These are phyloP conservation scores for Heliothis peltigera DNA, from an alignment of 2,888 invertebrate genomes.

Conservation along the genomic window DNA sequence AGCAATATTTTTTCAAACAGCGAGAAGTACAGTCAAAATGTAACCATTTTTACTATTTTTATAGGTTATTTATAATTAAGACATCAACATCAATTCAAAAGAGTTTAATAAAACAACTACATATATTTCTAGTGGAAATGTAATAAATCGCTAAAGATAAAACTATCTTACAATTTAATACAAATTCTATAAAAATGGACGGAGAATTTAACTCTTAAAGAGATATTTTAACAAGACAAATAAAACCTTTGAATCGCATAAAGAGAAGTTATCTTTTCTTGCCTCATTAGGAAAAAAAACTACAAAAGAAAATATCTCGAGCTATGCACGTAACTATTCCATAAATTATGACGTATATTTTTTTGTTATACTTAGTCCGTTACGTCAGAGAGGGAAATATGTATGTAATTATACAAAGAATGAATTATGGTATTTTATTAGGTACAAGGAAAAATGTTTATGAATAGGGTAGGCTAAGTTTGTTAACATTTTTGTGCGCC, in stretches of 20 bases:
- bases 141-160: too few species aligned
- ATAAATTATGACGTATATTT: slow-evolving; percentile 42
- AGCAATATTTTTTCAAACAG: too few species aligned
- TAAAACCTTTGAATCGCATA: slow-evolving; percentile 43
- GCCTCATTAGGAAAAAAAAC: slow-evolving; percentile 54
- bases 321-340: slow-evolving; percentile 40
- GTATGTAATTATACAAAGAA: slow-evolving; percentile 17
- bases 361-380: slow-evolving; percentile 6
- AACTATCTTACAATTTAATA: too few species aligned
- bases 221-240: slow-evolving; percentile 36
- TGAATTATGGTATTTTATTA: slow-evolving; percentile 6
- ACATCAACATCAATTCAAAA: too few species aligned
- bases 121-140: too few species aligned
- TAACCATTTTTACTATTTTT: too few species aligned
- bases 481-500: too few species aligned
- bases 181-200: slow-evolving; percentile 29
- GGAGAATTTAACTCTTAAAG: slow-evolving; percentile 5
- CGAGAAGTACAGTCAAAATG: too few species aligned
- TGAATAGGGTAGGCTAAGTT: neutral
- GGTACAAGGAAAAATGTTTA: neutral
- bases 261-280: slow-evolving; percentile 47
- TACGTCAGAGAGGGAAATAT: slow-evolving; percentile 18
- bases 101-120: too few species aligned
- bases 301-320: slow-evolving; percentile 49
- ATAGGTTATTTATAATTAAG: too few species aligned